phyloP scores from a whole-genome alignment of 2,797 vertebrate species.

The Apodemus agrarius region DNA sequence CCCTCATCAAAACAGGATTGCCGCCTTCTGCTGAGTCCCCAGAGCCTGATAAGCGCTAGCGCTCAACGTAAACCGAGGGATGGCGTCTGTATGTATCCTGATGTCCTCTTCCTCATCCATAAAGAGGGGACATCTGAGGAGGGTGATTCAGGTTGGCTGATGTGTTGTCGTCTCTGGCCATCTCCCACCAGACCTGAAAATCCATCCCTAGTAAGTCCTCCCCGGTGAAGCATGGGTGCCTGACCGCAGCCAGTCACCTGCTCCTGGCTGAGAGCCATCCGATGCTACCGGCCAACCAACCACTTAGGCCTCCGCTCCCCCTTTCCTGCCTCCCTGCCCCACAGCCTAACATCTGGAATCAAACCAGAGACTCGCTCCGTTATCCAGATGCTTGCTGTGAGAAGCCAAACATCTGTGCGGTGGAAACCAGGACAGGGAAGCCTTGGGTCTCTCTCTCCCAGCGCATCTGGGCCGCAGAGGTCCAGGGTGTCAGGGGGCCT shows the following conservation, averaged over 20 bases:
- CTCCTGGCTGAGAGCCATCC: not conserved
- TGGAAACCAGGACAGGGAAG: not conserved
- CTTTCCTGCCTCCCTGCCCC: not conserved
- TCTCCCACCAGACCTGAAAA: not conserved
- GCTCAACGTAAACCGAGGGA: fast-evolving
- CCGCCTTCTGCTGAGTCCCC: not conserved
- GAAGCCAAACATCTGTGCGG: not conserved
- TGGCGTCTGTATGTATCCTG: not conserved
- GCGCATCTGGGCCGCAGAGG: not conserved
- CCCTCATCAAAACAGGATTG: not conserved
- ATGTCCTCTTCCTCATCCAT: not conserved
- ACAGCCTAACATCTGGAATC: not conserved
- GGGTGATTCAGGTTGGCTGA: not conserved
- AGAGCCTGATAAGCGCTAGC: not conserved
- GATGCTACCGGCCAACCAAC: not conserved
- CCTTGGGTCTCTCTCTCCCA: not conserved
- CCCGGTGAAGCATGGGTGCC: not conserved
- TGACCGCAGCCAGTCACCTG: too few relatives aligned
- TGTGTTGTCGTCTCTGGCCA: not conserved
- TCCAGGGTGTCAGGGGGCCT: not conserved
- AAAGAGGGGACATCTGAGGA: not conserved
- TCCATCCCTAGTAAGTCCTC: not conserved
- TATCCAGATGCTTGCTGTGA: not conserved
- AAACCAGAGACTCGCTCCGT: not conserved
- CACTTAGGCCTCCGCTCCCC: not conserved